phyloP scores from a whole-genome alignment of 2,113 vertebrate genomes.

The Gymnobelideus leadbeateri region DNA sequence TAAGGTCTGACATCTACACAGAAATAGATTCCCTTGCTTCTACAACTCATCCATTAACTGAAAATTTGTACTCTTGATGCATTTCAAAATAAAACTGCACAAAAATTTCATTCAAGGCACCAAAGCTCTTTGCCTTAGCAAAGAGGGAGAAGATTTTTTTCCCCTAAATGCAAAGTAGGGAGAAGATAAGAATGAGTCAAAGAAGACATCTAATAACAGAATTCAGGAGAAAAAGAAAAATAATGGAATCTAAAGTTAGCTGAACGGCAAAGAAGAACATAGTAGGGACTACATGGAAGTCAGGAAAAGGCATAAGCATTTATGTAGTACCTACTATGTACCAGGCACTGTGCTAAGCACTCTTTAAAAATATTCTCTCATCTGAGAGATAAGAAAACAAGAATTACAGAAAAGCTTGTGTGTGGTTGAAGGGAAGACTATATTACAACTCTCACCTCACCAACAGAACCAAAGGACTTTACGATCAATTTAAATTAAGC shows the following conservation, averaged over 20 bases:
- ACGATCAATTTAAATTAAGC: neutral
- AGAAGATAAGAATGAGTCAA: neutral
- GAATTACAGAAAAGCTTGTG: neutral
- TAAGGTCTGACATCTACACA: neutral
- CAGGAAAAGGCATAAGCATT: neutral
- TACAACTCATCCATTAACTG: neutral
- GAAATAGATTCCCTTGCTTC: conserved; percentile 25
- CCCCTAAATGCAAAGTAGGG: conserved; percentile 3
- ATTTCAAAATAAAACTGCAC: conserved; percentile 39
- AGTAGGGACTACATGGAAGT: neutral
- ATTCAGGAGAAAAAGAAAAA: neutral
- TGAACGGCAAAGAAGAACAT: neutral
- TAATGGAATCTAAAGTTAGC: neutral
- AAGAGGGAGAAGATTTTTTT: neutral
- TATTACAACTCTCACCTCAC: neutral
- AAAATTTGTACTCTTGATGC: neutral
- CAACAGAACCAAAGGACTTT: neutral
- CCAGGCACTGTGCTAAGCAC: neutral
- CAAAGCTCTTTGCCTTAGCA: neutral
- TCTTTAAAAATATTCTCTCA: neutral
- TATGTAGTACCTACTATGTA: neutral
- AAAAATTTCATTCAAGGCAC: neutral
- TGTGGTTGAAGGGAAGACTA: neutral
- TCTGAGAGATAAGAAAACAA: neutral
- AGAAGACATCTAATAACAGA: neutral